phyloP scores from a whole-genome alignment of 2,113 vertebrate species.

The Phylloscopus whistleri region DNA sequence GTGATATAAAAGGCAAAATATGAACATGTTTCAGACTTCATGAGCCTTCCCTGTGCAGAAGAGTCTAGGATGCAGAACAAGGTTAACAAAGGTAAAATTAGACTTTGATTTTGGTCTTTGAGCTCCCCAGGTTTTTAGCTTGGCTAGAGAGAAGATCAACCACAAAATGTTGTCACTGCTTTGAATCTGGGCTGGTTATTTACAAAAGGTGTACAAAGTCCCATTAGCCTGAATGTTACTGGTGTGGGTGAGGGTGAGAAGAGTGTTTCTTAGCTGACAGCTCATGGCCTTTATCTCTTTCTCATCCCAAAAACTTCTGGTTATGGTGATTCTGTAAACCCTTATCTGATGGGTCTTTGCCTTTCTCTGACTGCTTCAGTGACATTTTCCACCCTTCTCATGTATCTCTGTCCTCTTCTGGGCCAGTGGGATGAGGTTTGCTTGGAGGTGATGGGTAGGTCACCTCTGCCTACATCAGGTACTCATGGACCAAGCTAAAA shows the following conservation, averaged over 20 bases:
- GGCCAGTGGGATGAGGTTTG: neutral
- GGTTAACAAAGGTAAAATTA: neutral
- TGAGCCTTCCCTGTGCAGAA: neutral
- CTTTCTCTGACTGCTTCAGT: neutral
- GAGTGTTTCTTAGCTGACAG: neutral
- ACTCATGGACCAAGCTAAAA: neutral
- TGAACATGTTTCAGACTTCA: neutral
- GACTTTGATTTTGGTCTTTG: neutral
- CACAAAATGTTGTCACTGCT: neutral
- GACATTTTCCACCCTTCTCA: neutral
- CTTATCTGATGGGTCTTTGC: neutral
- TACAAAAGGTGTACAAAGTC: neutral
- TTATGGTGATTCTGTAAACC: neutral
- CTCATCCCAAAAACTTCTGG: neutral
- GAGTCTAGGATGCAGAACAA: neutral
- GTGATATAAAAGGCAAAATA: neutral
- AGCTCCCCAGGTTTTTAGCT: neutral
- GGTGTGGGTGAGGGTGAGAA: neutral
- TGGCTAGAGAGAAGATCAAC: neutral
- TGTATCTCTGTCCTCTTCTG: neutral
- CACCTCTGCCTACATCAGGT: rapidly evolving
- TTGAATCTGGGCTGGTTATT: neutral
- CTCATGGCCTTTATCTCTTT: neutral
- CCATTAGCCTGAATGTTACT: neutral
- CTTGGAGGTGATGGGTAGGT: neutral